These are phyloP conservation scores for Aptenodytes patagonicus DNA, from an alignment of 2,113 vertebrate genomes.

Conservation along the genomic window DNA sequence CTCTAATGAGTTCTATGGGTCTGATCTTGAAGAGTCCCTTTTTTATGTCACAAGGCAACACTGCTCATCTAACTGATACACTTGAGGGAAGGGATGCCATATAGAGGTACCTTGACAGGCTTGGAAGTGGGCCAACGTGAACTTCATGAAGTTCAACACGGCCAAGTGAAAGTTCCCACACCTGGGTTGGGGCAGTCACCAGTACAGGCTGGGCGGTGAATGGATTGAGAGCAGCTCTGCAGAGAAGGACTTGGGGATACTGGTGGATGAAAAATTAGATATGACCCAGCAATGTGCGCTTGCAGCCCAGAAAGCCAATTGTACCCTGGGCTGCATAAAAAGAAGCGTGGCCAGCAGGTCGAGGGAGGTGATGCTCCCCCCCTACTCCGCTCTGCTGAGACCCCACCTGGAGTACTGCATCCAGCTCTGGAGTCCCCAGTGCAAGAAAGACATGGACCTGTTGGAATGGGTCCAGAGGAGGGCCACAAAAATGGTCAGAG, in stretches of 20 bases:
- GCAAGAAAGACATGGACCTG: background rate
- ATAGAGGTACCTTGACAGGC: background rate
- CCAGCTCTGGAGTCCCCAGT: background rate
- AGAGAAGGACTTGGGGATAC: background rate
- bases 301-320: background rate
- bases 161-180: background rate
- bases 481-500: background rate
- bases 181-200: rapidly evolving
- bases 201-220: background rate
- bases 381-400: background rate
- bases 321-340: background rate
- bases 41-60: background rate
- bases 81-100: background rate
- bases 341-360: background rate
- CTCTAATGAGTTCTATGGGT: background rate
- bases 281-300: background rate
- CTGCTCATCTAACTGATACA: background rate
- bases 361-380: background rate
- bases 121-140: background rate
- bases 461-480: background rate
- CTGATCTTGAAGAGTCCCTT: background rate
- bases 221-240: background rate
- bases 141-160: background rate
- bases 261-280: background rate
- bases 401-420: rapidly evolving